Percentiles rank a stretch among this genome's conserved stretches.
phyloP scores from a whole-genome alignment of 1,140 invertebrate genomes.

The Notospermus geniculatus region DNA sequence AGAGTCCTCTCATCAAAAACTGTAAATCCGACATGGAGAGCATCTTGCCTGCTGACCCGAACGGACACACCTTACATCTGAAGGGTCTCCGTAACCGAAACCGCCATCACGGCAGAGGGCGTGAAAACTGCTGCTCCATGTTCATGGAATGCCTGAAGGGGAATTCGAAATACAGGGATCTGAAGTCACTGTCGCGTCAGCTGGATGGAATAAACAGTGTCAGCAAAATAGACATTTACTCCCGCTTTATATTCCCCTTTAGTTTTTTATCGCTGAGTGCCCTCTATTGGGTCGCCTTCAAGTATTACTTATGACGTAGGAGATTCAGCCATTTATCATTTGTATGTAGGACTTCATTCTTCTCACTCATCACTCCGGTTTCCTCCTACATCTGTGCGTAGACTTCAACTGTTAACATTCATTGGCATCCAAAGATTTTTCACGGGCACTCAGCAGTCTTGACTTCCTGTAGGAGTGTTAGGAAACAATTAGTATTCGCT shows the following conservation, averaged over 20 bases:
- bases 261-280: constrained; percentile 58
- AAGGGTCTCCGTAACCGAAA: constrained; percentile 27
- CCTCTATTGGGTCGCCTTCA: constrained; percentile 59
- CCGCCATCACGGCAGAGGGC: constrained; percentile 16
- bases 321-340: too few species aligned
- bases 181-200: constrained; percentile 25
- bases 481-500: too few species aligned
- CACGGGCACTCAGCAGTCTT: too few species aligned
- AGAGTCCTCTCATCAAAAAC: background rate
- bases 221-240: constrained; percentile 59
- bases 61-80: constrained; percentile 22
- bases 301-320: too few species aligned
- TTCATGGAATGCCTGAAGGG: constrained; percentile 40
- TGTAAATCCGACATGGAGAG: background rate
- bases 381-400: too few species aligned
- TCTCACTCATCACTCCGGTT: too few species aligned
- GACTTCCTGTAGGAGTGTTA: too few species aligned
- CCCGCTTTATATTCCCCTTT: constrained; percentile 58
- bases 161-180: constrained; percentile 42
- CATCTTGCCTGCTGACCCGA: constrained; percentile 1
- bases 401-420: too few species aligned
- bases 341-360: too few species aligned
- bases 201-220: constrained; percentile 40
- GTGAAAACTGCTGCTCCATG: constrained; percentile 30
- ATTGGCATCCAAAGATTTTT: too few species aligned